Conservation (phyloP, 2,888 invertebrate genomes). For the Notodonta ziczac region DNA sequence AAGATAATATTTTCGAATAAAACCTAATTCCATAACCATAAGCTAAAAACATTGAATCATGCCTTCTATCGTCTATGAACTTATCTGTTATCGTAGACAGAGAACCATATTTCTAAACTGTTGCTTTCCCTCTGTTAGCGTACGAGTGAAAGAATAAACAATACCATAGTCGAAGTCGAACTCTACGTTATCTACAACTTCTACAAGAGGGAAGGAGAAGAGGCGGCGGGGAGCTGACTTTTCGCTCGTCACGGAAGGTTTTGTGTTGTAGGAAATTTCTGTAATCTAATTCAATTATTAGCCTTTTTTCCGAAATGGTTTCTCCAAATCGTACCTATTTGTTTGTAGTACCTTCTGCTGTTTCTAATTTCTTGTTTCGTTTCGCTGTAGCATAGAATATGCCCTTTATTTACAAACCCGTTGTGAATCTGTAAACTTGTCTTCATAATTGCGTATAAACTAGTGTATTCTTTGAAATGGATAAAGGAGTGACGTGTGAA, state of each 20-base stretch:
- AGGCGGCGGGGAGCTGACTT: slow-evolving; percentile 58
- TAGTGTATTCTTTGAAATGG: slow-evolving; percentile 64
- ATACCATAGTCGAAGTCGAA: slow-evolving; percentile 10
- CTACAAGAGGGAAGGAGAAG: slow-evolving; percentile 8
- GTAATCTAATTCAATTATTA: slow-evolving; percentile 77
- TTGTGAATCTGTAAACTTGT: slow-evolving; percentile 58
- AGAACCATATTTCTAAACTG: no score
- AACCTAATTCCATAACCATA: no score
- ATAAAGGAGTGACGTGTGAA: slow-evolving; percentile 79
- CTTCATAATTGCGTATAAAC: slow-evolving; percentile 60
- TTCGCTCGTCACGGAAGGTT: slow-evolving; percentile 81
- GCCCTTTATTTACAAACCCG: slow-evolving; percentile 67
- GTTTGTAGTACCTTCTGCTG: slow-evolving; percentile 41
- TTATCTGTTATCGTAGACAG: no score
- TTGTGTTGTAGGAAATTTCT: slow-evolving; percentile 77
- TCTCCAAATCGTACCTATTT: slow-evolving; percentile 44
- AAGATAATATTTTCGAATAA: no score
- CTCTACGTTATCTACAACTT: no score
- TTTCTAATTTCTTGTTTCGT: slow-evolving; percentile 42
- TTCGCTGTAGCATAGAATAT: slow-evolving; percentile 58
- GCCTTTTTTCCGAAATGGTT: slow-evolving; percentile 66
- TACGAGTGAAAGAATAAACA: no score
- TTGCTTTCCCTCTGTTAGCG: no score
- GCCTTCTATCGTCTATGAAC: no score
- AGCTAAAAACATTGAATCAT: no score